Percentiles rank a stretch among this genome's conserved stretches.
Conservation (phyloP, 2,888 invertebrate genomes). For the Dryococelus australis region DNA sequence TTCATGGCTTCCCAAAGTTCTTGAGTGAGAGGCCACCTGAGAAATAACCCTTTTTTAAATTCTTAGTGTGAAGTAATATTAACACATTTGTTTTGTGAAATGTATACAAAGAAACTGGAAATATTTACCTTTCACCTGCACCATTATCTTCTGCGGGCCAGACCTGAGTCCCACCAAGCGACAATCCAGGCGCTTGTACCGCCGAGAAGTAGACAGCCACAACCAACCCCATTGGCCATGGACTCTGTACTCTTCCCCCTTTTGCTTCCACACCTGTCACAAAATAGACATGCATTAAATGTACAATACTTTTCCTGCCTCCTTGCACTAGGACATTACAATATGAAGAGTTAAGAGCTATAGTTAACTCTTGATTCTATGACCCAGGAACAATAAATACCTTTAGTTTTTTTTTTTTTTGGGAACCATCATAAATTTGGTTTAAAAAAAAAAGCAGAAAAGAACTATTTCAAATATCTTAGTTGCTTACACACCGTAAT, state of each 20-base stretch:
- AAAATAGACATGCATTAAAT: background rate
- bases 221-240: slow-evolving; percentile 99
- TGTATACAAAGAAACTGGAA: background rate
- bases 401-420: too few species aligned
- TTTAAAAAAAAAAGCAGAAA: too few species aligned
- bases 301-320: background rate
- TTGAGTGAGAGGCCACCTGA: too few species aligned
- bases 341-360: background rate
- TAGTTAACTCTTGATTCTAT: too few species aligned
- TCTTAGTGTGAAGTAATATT: too few species aligned
- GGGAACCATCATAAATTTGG: too few species aligned
- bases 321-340: background rate
- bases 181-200: slow-evolving; percentile 64
- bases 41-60: too few species aligned
- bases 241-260: slow-evolving; percentile 97
- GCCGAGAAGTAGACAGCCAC: slow-evolving; percentile 81
- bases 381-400: too few species aligned
- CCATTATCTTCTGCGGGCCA: slow-evolving; percentile 78
- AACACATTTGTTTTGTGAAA: too few species aligned
- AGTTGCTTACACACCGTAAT: too few species aligned
- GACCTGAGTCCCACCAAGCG: slow-evolving; percentile 68
- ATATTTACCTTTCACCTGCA: slow-evolving; percentile 67
- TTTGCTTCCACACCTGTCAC: slow-evolving; percentile 86
- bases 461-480: too few species aligned
- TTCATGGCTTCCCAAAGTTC: too few species aligned